Evolutionary conservation across 2,797 vertebrate genomes (phyloP), one percentile per base, ranked within the genome.

Genomic region (Rhinella marina): DNA sequence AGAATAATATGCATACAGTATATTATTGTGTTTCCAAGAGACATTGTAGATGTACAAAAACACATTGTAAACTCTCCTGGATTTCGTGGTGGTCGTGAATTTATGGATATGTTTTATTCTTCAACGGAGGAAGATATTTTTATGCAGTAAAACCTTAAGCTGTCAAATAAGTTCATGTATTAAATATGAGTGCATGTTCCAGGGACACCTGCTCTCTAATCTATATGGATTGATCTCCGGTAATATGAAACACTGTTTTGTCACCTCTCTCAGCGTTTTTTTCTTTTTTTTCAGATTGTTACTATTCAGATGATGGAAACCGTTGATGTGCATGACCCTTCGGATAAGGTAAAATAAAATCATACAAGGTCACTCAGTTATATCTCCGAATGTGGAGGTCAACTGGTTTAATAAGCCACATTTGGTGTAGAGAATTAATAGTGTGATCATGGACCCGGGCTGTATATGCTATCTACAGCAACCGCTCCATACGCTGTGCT

Each of bases 161-260:
- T 82, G 64, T 76, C 50, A 81, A 56, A 77, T 82, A 21, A n/a
- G 23, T 17, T 57, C 48, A 86, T 89, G 79, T 86, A 82, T 86
- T 86, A 86, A 68, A 78, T 66, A 89, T 82, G 80, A 86, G 84
- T 59, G 80, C 52, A 52, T 77, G 23, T 82, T 86, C 72, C 54
- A 70, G 57, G 29, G 78, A 50, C 88, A 89, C 56, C 88, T 89
- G 88, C 72, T 76, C 32, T 72, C 59, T 59, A 48, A 82, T 86
- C 75, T 82, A 48, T 83, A 89, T 89, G 85, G 41, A 89, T 86
- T 41, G 59, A 68, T 77, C 16, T 9, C 59, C 59, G 61, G 88
- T 86, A 86, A 89, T 72, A 50, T 50, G 76, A 86, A 70, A 88
- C 79, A 41, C 41, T 50, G 61, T 86, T 82, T 80, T 81, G 32